Evolutionary conservation across 2,113 vertebrate species (phyloP).

Genomic region (Xerus inauris): DNA sequence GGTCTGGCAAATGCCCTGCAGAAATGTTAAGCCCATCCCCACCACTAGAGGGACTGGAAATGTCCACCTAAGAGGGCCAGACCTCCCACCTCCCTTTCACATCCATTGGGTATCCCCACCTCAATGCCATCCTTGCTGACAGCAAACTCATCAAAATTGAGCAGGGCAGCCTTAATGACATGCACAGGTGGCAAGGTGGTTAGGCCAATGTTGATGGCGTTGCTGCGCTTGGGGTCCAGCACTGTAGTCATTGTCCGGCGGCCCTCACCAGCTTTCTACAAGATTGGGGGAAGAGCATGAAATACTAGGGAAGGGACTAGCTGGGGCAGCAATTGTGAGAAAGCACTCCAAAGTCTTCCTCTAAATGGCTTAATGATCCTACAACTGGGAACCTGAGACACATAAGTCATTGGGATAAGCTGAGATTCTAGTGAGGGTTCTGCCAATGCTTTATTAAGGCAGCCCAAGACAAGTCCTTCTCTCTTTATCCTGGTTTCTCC

Average conservation of each 20-base stretch:
- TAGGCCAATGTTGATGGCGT: slow-evolving; percentile 97
- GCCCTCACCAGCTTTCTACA: slow-evolving; percentile 91
- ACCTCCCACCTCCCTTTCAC: background rate
- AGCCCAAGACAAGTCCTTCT: background rate
- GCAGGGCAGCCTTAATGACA: slow-evolving; percentile 95
- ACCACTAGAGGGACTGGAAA: slow-evolving; percentile 10
- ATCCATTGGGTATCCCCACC: slow-evolving; percentile 83
- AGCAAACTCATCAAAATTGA: slow-evolving; percentile 96
- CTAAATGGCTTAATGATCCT: background rate
- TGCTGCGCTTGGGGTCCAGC: slow-evolving; percentile 96
- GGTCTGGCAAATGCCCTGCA: background rate
- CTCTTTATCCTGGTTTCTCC: background rate
- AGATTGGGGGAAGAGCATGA: slow-evolving; percentile 12
- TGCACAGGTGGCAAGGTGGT: slow-evolving; percentile 94
- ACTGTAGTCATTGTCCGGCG: slow-evolving; percentile 92
- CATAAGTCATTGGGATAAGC: background rate
- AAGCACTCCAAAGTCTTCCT: background rate
- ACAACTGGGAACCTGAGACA: background rate
- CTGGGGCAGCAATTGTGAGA: background rate
- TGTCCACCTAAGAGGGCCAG: background rate
- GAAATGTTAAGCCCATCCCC: slow-evolving; percentile 1
- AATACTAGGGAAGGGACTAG: background rate
- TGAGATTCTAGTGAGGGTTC: background rate
- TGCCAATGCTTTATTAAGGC: background rate
- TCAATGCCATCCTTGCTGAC: slow-evolving; percentile 98